Evolutionary conservation across 2,113 vertebrate genomes (phyloP).

Genomic region (Falco punctatus): DNA sequence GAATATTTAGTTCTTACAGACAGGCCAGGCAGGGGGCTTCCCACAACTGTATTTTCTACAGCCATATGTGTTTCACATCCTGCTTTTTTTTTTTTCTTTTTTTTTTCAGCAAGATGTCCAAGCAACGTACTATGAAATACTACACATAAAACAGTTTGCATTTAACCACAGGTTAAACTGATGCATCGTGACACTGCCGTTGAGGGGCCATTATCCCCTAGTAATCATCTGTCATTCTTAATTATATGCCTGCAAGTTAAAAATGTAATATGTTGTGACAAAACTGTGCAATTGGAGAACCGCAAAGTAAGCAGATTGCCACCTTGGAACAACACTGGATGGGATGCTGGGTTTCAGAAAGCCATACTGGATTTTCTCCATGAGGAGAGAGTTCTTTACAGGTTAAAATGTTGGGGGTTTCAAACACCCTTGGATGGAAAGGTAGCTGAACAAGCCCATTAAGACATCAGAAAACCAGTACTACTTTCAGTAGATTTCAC

Average conservation of each 20-base stretch:
- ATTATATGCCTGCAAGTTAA: conserved; percentile 9
- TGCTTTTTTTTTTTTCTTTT: neutral
- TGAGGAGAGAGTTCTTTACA: neutral
- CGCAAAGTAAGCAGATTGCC: conserved; percentile 9
- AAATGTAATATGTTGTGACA: conserved; percentile 41
- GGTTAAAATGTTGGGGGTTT: neutral
- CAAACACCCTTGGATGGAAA: neutral
- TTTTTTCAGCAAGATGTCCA: neutral
- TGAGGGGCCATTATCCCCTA: conserved; percentile 6
- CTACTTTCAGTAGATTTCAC: neutral
- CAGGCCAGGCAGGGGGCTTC: neutral
- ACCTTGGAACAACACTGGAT: neutral
- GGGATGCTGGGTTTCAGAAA: neutral
- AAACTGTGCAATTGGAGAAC: conserved; percentile 20
- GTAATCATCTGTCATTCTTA: conserved; percentile 46
- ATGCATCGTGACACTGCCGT: conserved; percentile 45
- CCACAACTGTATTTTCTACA: neutral
- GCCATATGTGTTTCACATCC: neutral
- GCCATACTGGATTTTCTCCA: neutral
- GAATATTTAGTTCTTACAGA: neutral
- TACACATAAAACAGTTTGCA: neutral
- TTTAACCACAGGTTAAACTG: conserved; percentile 44
- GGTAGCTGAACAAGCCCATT: neutral
- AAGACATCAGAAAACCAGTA: neutral
- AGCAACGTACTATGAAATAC: neutral